These are phyloP conservation scores for Drosophila nikananu DNA, from an alignment of 1,140 invertebrate genomes.

Conservation along the genomic window DNA sequence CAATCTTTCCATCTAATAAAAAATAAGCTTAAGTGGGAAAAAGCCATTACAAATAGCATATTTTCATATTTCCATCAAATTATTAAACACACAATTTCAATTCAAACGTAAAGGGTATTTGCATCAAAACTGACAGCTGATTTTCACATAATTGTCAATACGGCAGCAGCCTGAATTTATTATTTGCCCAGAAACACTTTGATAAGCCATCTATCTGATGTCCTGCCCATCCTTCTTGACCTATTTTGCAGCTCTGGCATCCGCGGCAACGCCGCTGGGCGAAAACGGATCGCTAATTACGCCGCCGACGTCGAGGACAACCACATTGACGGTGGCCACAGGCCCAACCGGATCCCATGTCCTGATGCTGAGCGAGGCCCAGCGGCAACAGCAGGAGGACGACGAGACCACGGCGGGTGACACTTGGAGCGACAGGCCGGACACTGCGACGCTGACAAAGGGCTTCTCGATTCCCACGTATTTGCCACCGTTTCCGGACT, in stretches of 20 bases:
- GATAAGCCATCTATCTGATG: slow-evolving; percentile 37
- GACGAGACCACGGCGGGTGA: slow-evolving; percentile 48
- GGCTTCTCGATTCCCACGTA: slow-evolving; percentile 77
- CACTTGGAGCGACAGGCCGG: slow-evolving; percentile 66
- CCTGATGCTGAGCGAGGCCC: slow-evolving; percentile 10
- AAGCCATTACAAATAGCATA: too few relatives aligned
- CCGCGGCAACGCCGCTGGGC: slow-evolving; percentile 39
- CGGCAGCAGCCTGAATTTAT: slow-evolving; percentile 5
- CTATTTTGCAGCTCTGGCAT: slow-evolving; percentile 69
- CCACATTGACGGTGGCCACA: slow-evolving; percentile 9
- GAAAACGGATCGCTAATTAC: slow-evolving; percentile 71
- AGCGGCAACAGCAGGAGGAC: slow-evolving; percentile 31
- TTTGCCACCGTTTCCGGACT: slow-evolving; percentile 76
- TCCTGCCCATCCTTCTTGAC: slow-evolving; percentile 50
- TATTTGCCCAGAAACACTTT: slow-evolving; percentile 21
- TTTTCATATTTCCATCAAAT: too few relatives aligned
- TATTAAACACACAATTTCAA: neutral
- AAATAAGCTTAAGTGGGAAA: too few relatives aligned
- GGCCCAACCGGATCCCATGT: slow-evolving; percentile 15
- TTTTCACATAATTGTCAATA: slow-evolving; percentile 21
- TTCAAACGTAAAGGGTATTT: neutral
- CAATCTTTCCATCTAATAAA: too few relatives aligned
- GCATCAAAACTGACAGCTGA: slow-evolving; percentile 3
- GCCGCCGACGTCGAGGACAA: slow-evolving; percentile 28
- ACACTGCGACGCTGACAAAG: slow-evolving; percentile 74